Evolutionary conservation across 2,797 vertebrate species (phyloP).

Genomic region (Geotrypetes seraphini): DNA sequence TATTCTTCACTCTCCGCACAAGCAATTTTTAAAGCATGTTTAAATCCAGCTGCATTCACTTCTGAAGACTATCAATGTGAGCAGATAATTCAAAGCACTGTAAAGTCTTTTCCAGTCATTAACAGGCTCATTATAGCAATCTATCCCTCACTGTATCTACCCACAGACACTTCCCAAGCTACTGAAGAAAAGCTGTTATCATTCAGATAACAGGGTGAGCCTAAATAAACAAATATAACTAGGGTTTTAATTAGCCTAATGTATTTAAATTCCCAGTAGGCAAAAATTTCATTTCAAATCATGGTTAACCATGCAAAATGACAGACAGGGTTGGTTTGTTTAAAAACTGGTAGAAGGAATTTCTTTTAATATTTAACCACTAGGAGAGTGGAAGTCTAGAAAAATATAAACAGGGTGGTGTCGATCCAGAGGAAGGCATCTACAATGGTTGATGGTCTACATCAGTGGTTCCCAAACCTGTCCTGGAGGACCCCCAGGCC

Average conservation of each 20-base stretch:
- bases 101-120: slow-evolving; percentile 38
- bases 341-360: neutral
- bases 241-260: slow-evolving; percentile 21
- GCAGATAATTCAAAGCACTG: slow-evolving; percentile 33
- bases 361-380: too few species aligned
- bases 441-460: too few species aligned
- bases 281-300: neutral
- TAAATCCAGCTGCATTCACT: slow-evolving; percentile 50
- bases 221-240: slow-evolving; percentile 23
- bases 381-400: too few species aligned
- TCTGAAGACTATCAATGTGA: slow-evolving; percentile 29
- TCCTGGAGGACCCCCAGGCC: too few species aligned
- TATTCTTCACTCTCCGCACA: too few species aligned
- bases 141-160: slow-evolving; percentile 29
- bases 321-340: too few species aligned
- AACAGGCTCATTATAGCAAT: slow-evolving; percentile 31
- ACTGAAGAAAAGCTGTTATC: slow-evolving; percentile 17
- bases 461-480: too few species aligned
- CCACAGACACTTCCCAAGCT: slow-evolving; percentile 19
- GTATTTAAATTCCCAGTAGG: slow-evolving; percentile 6
- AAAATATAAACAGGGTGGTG: too few species aligned
- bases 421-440: too few species aligned
- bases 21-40: slow-evolving; percentile 34
- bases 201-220: slow-evolving; percentile 24
- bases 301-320: neutral